Evolutionary conservation across 2,113 vertebrate species (phyloP).

Genomic region (Eurystomus gularis): DNA sequence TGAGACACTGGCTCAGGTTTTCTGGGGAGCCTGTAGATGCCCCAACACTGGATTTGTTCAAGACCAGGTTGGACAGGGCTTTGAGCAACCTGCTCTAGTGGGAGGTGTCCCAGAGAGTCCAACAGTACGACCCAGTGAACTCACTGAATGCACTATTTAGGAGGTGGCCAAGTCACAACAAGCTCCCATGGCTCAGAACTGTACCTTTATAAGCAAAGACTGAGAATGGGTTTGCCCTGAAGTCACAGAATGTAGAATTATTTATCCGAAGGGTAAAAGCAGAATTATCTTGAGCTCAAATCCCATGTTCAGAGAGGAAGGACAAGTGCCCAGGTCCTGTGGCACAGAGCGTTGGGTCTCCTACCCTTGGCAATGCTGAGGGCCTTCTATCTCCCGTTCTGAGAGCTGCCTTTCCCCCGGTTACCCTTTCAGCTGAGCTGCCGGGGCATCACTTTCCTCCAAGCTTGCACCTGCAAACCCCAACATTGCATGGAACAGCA

Average conservation of each 20-base stretch:
- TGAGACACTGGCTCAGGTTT: too few relatives aligned
- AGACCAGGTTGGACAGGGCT: too few relatives aligned
- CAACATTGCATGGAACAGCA: accelerated
- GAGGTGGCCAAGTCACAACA: background rate
- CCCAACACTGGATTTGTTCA: too few relatives aligned
- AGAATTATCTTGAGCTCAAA: background rate
- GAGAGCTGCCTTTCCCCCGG: background rate
- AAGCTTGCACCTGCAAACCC: background rate
- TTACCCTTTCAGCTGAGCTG: background rate
- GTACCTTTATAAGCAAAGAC: background rate
- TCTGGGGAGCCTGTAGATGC: too few relatives aligned
- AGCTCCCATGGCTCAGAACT: background rate
- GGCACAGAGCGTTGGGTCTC: background rate
- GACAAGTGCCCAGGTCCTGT: background rate
- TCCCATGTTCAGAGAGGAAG: background rate
- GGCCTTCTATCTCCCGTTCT: background rate
- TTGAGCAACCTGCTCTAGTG: too few relatives aligned
- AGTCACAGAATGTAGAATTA: background rate
- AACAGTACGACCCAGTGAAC: background rate
- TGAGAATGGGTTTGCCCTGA: background rate
- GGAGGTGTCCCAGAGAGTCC: background rate
- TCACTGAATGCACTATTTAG: background rate
- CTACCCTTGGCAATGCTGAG: background rate
- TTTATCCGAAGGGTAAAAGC: background rate
- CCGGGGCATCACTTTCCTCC: background rate